A percentile compares a stretch with the other conserved stretches of the same genome.
Evolutionary conservation across 2,113 vertebrate species (phyloP).

Genomic region (Crypturellus undulatus): DNA sequence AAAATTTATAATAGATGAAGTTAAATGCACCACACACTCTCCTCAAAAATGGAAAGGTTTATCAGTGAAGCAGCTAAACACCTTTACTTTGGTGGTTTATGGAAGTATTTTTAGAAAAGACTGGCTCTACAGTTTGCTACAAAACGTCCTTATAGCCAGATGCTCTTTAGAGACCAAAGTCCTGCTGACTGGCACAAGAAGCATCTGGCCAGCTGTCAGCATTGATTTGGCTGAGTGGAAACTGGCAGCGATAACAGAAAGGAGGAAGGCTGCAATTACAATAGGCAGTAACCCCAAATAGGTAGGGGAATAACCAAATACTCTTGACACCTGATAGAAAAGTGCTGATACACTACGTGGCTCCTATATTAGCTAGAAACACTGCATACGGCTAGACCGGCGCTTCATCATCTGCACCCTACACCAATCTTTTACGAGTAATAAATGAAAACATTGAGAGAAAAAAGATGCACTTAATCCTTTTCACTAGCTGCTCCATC

Average conservation of each 20-base stretch:
- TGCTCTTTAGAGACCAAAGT: conserved; percentile 57
- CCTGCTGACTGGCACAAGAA: conserved; percentile 67
- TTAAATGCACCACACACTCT: accelerated
- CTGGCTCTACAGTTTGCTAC: not conserved
- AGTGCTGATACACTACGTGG: not conserved
- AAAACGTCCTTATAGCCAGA: conserved; percentile 48
- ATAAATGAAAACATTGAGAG: not conserved
- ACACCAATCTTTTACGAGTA: not conserved
- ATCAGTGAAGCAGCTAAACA: not conserved
- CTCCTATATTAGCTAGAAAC: not conserved
- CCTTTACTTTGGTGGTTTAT: not conserved
- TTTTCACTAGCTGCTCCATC: not conserved
- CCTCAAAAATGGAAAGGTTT: not conserved
- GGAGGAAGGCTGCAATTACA: conserved; percentile 24
- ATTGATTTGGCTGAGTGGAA: conserved; percentile 63
- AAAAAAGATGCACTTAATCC: not conserved
- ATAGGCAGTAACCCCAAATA: conserved; percentile 27
- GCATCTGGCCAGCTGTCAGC: conserved; percentile 71
- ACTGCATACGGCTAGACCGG: not conserved
- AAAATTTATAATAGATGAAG: not conserved
- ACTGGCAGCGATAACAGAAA: conserved; percentile 29
- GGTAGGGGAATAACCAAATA: conserved; percentile 22
- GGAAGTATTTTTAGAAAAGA: conserved; percentile 44
- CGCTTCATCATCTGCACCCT: not conserved
- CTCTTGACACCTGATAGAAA: conserved; percentile 16